Percentiles rank a stretch among this genome's conserved stretches.
These are phyloP conservation scores for Chirona hameri DNA, from an alignment of 2,888 invertebrate genomes.

Conservation along the genomic window DNA sequence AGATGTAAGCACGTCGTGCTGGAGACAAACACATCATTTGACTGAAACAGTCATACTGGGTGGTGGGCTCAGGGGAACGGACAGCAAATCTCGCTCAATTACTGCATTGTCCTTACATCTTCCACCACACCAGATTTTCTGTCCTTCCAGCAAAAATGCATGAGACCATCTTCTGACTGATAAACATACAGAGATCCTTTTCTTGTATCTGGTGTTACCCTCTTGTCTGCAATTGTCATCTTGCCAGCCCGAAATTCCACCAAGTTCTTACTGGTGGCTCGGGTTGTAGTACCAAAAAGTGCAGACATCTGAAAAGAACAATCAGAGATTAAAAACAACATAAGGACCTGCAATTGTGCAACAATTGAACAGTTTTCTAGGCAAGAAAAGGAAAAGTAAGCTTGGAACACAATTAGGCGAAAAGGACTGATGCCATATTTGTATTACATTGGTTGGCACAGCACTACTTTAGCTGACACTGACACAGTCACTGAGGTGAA, in stretches of 20 bases:
- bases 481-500: too few relatives aligned
- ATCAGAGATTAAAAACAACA: background rate
- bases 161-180: conserved; percentile 93
- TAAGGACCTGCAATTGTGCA: too few relatives aligned
- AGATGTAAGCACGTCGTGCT: too few relatives aligned
- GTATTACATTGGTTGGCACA: too few relatives aligned
- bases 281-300: conserved; percentile 69
- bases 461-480: too few relatives aligned
- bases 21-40: too few relatives aligned
- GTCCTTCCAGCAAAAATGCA: conserved; percentile 99
- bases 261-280: conserved; percentile 80
- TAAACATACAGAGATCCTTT: conserved; percentile 93
- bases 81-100: too few relatives aligned
- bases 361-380: too few relatives aligned
- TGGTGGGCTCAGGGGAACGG: too few relatives aligned
- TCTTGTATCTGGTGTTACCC: conserved; percentile 89
- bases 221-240: conserved; percentile 89
- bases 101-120: conserved; percentile 60
- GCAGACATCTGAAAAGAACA: conserved; percentile 47
- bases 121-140: conserved; percentile 86
- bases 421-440: too few relatives aligned
- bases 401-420: too few relatives aligned
- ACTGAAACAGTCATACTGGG: background rate
- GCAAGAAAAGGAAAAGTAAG: too few relatives aligned
- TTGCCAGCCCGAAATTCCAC: conserved; percentile 94